Evolutionary conservation across 2,888 invertebrate genomes (phyloP).

Genomic region (Oligia fasciuncula): DNA sequence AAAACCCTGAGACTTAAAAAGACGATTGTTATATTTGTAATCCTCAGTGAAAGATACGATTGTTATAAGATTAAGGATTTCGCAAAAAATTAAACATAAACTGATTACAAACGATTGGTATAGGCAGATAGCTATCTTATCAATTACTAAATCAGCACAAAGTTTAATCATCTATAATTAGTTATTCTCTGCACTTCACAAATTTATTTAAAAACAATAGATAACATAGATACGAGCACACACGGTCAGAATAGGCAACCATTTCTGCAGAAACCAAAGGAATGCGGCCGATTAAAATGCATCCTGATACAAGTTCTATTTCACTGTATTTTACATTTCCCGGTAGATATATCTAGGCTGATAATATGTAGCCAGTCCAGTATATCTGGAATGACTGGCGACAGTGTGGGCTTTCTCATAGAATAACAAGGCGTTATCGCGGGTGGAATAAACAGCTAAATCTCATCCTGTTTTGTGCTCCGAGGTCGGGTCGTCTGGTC

Average conservation of each 20-base stretch:
- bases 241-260: conserved; percentile 24
- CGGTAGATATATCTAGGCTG: conserved; percentile 19
- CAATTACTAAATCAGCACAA: background rate
- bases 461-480: conserved; percentile 50
- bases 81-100: conserved; percentile 10
- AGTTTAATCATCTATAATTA: background rate
- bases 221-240: background rate
- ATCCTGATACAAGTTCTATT: conserved; percentile 49
- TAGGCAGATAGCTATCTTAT: conserved; percentile 5
- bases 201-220: conserved; percentile 8
- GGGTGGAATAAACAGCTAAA: conserved; percentile 46
- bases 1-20: conserved; percentile 58
- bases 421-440: conserved; percentile 62
- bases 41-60: conserved; percentile 31
- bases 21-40: conserved; percentile 42
- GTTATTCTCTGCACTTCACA: background rate
- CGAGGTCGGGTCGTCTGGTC: conserved; percentile 37
- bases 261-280: conserved; percentile 44
- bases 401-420: conserved; percentile 51
- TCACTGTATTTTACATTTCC: conserved; percentile 46
- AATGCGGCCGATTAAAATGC: conserved; percentile 55
- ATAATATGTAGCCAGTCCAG: conserved; percentile 19
- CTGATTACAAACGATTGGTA: conserved; percentile 3
- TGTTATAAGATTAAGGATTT: conserved; percentile 23
- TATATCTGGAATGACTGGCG: conserved; percentile 34